Conservation (phyloP, 2,113 vertebrate species). For the Cyanocitta stelleri region DNA sequence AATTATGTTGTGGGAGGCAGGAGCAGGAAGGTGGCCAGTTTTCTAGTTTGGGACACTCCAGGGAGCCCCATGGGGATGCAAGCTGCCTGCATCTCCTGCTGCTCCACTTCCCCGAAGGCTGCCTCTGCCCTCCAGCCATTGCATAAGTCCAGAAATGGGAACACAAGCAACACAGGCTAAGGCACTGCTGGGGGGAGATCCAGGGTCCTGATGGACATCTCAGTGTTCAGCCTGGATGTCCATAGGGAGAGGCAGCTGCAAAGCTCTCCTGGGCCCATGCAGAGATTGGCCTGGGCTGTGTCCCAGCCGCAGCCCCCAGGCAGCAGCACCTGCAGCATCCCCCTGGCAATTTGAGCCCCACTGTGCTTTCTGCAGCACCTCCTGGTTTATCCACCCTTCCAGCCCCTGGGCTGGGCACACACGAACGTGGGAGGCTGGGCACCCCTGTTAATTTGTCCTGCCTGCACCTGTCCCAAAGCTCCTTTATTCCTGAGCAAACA, state of each 20-base stretch:
- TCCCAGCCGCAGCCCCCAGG: not conserved
- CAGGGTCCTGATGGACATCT: too few relatives aligned
- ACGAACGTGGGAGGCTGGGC: not conserved
- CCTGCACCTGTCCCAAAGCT: not conserved
- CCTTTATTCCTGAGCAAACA: not conserved
- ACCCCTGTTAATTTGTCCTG: not conserved
- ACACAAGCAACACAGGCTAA: not conserved
- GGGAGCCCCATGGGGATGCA: not conserved
- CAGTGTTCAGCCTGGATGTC: not conserved
- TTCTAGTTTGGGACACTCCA: slow-evolving; percentile 2
- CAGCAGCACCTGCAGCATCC: slow-evolving; percentile 20
- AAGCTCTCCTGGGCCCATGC: not conserved
- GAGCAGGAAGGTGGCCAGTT: not conserved
- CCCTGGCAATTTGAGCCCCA: not conserved
- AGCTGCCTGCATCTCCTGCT: not conserved
- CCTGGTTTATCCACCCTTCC: not conserved
- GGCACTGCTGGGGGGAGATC: not conserved
- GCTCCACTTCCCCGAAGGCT: not conserved
- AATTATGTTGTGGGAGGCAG: not conserved
- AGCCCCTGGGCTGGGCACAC: not conserved
- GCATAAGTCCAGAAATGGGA: not conserved
- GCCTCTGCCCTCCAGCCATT: not conserved
- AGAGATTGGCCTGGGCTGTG: not conserved
- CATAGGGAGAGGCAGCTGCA: not conserved
- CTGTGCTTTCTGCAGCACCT: not conserved